Evolutionary conservation across 2,888 invertebrate genomes (phyloP), one percentile per base, ranked within the genome.

Genomic region (Metellina segmentata): DNA sequence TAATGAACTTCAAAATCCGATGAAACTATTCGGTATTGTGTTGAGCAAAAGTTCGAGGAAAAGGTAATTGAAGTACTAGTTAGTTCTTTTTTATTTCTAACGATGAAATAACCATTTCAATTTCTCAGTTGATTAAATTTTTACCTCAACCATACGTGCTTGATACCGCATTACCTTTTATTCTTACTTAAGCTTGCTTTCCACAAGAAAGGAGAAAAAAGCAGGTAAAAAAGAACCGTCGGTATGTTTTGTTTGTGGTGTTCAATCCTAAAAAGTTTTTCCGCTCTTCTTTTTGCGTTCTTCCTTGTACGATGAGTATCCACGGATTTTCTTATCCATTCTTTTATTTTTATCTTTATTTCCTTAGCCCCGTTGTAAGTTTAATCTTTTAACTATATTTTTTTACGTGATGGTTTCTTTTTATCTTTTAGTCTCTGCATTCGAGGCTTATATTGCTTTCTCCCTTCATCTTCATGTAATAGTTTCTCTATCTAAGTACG

Each of bases 381-480:
- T 91, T 91, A 91, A 91, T 87, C 87, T 91, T 91, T 91, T 91
- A 91, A 91, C 91, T 91, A 91, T 72, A 20, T 51, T 88, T 91
- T 90, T 91, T 75, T 70, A 49, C 16, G 5, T 52, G 1, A 13
- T 51, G 69, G 49, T 81, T 87, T 74, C 34, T 75, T 85, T 77
- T 79, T 86, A 11, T 48, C 70, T 49, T 75, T 34, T 90, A 51
- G 52, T 34, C 34, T 81, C 53, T 88, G 81, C 74, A 49, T 78
- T 53, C 61, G 61, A 81, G 53, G 85, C 81, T 85, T 82, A 81
- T 82, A 81, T 77, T 81, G 75, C 86, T 86, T 70, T 81, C 86
- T 49, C 71, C 71, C 9, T 87, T 53, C 87, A 87, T 72, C 78
- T 86, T 70, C 75, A 69, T 51, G 78, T 91, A 91, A 86, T 87